A percentile compares a stretch with the other conserved stretches of the same genome.
Evolutionary conservation across 1,140 invertebrate genomes (phyloP).

Genomic region (Acromyrmex echinatior): DNA sequence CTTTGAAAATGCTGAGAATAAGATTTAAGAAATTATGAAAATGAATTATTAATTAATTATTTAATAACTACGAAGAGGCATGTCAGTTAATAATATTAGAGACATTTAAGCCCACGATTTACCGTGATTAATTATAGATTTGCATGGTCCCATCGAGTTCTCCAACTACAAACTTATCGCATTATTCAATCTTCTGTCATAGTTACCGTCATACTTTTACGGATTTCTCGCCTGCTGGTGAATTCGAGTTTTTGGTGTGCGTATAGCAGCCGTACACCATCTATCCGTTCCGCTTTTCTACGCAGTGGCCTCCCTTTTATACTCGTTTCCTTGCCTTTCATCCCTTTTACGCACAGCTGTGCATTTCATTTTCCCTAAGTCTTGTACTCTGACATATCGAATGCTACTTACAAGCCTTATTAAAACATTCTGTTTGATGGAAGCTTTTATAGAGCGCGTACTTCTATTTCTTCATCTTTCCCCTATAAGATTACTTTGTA

Average conservation of each 20-base stretch:
- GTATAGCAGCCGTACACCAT: background rate
- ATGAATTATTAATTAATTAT: constrained; percentile 18
- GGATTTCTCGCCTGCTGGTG: background rate
- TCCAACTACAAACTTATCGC: constrained; percentile 43
- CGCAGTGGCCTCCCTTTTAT: constrained; percentile 34
- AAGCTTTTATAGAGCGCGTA: constrained; percentile 31
- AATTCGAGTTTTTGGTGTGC: constrained; percentile 27
- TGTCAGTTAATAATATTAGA: constrained; percentile 15
- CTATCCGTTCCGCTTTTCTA: background rate
- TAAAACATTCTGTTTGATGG: constrained; percentile 68
- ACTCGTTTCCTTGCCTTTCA: constrained; percentile 49
- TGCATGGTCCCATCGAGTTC: constrained; percentile 17
- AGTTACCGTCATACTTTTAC: constrained; percentile 52
- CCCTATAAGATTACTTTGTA: background rate
- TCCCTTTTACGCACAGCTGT: constrained; percentile 61
- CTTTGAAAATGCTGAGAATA: background rate
- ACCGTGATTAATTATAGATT: constrained; percentile 45
- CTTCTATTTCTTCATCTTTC: constrained; percentile 8
- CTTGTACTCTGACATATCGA: constrained; percentile 59
- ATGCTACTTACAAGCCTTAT: constrained; percentile 67
- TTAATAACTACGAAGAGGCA: background rate
- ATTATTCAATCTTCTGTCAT: constrained; percentile 32
- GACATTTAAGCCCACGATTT: background rate
- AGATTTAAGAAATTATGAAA: constrained; percentile 10
- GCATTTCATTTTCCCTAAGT: constrained; percentile 49